phyloP scores from a whole-genome alignment of 2,797 vertebrate species.

The Podarcis siculus region DNA sequence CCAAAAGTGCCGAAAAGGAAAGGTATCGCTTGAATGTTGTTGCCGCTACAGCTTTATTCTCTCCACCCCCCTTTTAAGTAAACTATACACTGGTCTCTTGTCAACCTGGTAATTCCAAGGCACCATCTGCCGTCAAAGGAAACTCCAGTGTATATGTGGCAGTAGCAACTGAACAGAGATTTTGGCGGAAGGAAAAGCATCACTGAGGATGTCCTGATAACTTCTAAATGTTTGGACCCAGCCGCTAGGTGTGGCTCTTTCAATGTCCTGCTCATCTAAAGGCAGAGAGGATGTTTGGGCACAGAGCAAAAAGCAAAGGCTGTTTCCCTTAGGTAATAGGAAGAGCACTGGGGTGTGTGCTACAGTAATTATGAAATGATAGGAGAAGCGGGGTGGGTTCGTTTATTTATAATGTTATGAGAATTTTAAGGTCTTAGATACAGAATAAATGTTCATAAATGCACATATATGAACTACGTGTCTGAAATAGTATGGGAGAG shows the following conservation, averaged over 20 bases:
- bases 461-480: too few relatives aligned
- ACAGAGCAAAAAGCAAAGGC: conserved; percentile 51
- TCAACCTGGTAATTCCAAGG: conserved; percentile 61
- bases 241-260: conserved; percentile 70
- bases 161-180: conserved; percentile 54
- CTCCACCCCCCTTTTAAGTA: conserved; percentile 61
- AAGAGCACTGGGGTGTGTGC: neutral
- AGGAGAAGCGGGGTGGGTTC: neutral
- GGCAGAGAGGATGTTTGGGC: conserved; percentile 67
- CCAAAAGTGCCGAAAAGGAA: conserved; percentile 6
- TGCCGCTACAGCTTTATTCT: conserved; percentile 48
- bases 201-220: conserved; percentile 70
- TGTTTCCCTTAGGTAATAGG: conserved; percentile 58
- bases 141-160: conserved; percentile 59
- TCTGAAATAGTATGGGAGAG: too few relatives aligned
- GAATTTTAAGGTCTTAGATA: too few relatives aligned
- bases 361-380: conserved; percentile 28
- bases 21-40: conserved; percentile 47
- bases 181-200: conserved; percentile 71
- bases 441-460: too few relatives aligned
- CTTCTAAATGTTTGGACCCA: conserved; percentile 66
- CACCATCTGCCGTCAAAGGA: conserved; percentile 65
- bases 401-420: neutral
- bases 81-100: conserved; percentile 45
- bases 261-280: conserved; percentile 70